Evolutionary conservation across 2,888 invertebrate genomes (phyloP), one percentile per base, ranked within the genome.

Genomic region (Melinaea menophilus): DNA sequence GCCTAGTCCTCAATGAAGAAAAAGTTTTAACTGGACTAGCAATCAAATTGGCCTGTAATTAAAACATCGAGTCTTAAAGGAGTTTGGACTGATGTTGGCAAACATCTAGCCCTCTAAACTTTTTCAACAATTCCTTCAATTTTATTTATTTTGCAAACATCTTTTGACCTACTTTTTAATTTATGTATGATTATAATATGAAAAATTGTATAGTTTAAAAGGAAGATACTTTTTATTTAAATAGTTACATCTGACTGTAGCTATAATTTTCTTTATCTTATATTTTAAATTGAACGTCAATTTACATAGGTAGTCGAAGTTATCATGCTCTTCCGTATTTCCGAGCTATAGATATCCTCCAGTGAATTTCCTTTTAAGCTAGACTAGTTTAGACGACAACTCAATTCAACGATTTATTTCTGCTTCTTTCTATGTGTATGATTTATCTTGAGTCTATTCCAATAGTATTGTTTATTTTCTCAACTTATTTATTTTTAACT

Each of bases 11-110:
- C 31, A 51, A 51, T 31, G 5, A 51, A 57, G 55, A 70, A 71
- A 81, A 83, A 82, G 77, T 85, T 78, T 76, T 77, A 75, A 75
- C 78, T 75, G 74, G 74, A 75, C 78, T 73, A 77, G 80, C 78
- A 81, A 83, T 84, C 80, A 79, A 79, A 81, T 78, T 73, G 78
- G 82, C 79, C 70, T 71, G 75, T 81, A 81, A 84, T 85, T 82
- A 84, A 84, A 82, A 82, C 78, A 62, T 62, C 65, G 65, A 62
- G 63, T 63, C 65, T 31, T 41, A 58, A 66, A 63, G 48, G 58
- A 67, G 62, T 65, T 69, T 58, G 58, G 56, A 62, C 62, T 58
- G 57, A 59, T 66, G 61, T 64, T 59, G 58, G 63, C 58, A 64
- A 66, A 67, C 67, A 67, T 59, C 64, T 65, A 68, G 59, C 68